Conservation (phyloP, 2,888 invertebrate genomes). For the Macaria liturata region DNA sequence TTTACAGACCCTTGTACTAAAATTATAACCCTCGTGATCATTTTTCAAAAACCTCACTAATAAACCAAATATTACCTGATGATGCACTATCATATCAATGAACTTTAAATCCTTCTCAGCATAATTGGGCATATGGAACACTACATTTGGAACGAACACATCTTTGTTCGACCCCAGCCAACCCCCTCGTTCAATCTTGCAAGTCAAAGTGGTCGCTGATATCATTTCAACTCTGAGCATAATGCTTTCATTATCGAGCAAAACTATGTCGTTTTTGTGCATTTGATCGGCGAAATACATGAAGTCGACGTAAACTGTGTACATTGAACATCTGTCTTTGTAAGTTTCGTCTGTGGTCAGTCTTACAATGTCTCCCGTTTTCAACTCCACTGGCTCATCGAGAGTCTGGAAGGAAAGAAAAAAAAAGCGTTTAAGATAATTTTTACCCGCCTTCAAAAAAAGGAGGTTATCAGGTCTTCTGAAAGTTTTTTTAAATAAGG, state of each 20-base stretch:
- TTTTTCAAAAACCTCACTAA: no score
- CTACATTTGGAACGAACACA: constrained; percentile 68
- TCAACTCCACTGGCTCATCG: constrained; percentile 62
- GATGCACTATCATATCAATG: constrained; percentile 61
- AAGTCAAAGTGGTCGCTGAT: constrained; percentile 67
- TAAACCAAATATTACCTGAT: constrained; percentile 52
- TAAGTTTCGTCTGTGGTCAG: constrained; percentile 83
- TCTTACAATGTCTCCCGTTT: constrained; percentile 68
- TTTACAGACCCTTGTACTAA: no score
- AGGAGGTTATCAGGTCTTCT: no score
- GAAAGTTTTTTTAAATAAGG: no score
- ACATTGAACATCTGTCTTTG: constrained; percentile 78
- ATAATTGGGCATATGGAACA: constrained; percentile 66
- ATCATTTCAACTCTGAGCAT: constrained; percentile 86
- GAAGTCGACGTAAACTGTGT: constrained; percentile 82
- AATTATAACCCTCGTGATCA: no score
- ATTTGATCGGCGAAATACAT: constrained; percentile 75
- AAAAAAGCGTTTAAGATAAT: no score
- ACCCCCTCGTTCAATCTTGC: constrained; percentile 69
- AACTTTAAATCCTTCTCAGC: constrained; percentile 62
- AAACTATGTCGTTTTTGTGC: constrained; percentile 72
- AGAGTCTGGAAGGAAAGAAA: constrained; percentile 51
- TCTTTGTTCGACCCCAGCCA: constrained; percentile 67
- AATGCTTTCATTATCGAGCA: constrained; percentile 88
- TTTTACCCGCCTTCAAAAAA: no score